Evolutionary conservation across 2,113 vertebrate species (phyloP).

Genomic region (Prolemur simus): DNA sequence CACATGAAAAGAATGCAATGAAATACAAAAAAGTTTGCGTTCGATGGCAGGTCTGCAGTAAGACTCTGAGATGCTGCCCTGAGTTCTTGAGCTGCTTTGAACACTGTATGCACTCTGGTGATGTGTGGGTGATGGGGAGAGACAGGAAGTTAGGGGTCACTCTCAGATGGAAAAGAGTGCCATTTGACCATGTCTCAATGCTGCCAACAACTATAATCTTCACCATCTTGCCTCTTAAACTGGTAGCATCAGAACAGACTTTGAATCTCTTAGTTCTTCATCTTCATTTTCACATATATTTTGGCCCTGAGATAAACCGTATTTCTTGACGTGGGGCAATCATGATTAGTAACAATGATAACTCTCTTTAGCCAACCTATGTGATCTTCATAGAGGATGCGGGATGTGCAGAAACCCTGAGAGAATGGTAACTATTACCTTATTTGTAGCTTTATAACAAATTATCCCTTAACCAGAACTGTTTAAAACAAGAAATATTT

Average conservation of each 20-base stretch:
- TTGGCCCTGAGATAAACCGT: background rate
- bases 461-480: background rate
- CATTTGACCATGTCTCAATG: background rate
- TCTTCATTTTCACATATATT: background rate
- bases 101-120: background rate
- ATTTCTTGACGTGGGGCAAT: background rate
- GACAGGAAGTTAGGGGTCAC: background rate
- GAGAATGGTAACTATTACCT: background rate
- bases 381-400: background rate
- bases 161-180: background rate
- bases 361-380: background rate
- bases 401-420: background rate
- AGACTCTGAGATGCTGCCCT: background rate
- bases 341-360: background rate
- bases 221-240: background rate
- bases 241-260: background rate
- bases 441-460: background rate
- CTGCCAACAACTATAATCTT: background rate
- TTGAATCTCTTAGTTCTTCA: background rate
- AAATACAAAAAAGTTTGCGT: background rate
- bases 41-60: background rate
- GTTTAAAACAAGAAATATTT: background rate
- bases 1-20: background rate
- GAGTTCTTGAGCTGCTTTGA: background rate
- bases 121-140: background rate